Base-by-base conservation (phyloP, 2,888 invertebrate genomes). In the Trissonchulus sp. region DNA sequence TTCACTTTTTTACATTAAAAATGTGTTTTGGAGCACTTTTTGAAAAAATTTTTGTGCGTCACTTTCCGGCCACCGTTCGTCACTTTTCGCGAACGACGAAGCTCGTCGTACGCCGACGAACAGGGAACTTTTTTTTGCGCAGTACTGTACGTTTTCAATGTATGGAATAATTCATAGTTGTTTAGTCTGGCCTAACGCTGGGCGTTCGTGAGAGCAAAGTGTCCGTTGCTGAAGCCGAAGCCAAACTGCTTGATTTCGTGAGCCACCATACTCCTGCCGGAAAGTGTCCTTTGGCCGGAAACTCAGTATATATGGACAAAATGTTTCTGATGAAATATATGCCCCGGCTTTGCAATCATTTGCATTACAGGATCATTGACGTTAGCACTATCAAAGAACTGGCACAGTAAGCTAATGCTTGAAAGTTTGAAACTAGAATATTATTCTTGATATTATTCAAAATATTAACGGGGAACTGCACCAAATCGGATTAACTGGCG, bases 281-380 rank as follows among this genome's bases (percentile, higher is more conserved):
- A 28, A 86, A 86, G 77, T 91, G 91, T 81, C 83, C 83, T 1
- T 82, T 96, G 71, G 94, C 91, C 15, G 97, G 97, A 0, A 97
- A 93, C 86, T 90, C 92, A 74, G 89, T 96, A 1, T 92, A 93
- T 81, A 90, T 91, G 89, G 97, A 98, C 84, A 88, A 92, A 78
- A 79, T 90, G 73, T 98, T 97, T 85, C 83, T 98, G 34, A 83
- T 85, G 18, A 91, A 91, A 85, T 90, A 91, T 83, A 93, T 96
- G 92, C 94, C 94, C 0, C 87, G 80, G 65, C 86, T 97, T 2
- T 84, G 91, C 82, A 83, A 89, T 0, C 92, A 93, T 84, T 86
- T 97, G 79, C 94, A 97, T 84, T 95, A 97, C 85, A 89, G 97
- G 80, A 91, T 93, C 68, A 90, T 99, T 78, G 98, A 98, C 87